These are phyloP conservation scores for Sminthurides bifidus DNA, from an alignment of 1,140 invertebrate genomes.

Conservation along the genomic window DNA sequence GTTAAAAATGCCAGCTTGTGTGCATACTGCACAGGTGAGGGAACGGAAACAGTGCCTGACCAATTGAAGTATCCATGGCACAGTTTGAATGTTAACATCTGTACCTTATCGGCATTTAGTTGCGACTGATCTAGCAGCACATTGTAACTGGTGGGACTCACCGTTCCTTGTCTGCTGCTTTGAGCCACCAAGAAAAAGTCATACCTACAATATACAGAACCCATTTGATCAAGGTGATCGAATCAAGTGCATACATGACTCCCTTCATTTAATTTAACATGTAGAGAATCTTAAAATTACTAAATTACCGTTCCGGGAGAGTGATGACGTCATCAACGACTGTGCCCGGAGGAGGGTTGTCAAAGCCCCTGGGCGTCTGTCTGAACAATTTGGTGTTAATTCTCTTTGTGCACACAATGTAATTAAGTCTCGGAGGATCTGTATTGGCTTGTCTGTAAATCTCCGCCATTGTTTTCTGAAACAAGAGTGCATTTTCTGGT, in stretches of 20 bases:
- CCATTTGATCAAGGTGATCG: not conserved
- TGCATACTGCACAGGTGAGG: conserved; percentile 72
- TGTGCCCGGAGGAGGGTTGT: conserved; percentile 72
- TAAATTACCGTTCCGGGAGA: conserved; percentile 40
- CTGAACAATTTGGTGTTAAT: conserved; percentile 39
- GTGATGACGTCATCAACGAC: conserved; percentile 70
- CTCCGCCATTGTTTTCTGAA: not conserved
- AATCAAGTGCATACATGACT: not conserved
- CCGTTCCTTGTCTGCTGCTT: conserved; percentile 60
- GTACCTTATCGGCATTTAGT: conserved; percentile 51
- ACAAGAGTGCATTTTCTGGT: not conserved
- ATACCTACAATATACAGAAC: conserved; percentile 33
- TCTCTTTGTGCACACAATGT: conserved; percentile 46
- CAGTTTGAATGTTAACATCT: conserved; percentile 44
- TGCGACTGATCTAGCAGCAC: conserved; percentile 53
- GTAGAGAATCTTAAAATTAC: not conserved
- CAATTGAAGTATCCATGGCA: conserved; percentile 55
- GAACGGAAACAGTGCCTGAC: conserved; percentile 44
- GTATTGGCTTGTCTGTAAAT: not conserved
- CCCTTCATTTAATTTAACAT: not conserved
- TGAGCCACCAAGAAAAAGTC: conserved; percentile 74
- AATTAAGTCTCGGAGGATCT: conserved; percentile 44
- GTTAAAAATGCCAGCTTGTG: conserved; percentile 46
- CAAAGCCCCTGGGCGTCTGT: conserved; percentile 5
- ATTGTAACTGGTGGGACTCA: conserved; percentile 67